Conservation (phyloP, 2,113 vertebrate genomes). For the Sula dactylatra region DNA sequence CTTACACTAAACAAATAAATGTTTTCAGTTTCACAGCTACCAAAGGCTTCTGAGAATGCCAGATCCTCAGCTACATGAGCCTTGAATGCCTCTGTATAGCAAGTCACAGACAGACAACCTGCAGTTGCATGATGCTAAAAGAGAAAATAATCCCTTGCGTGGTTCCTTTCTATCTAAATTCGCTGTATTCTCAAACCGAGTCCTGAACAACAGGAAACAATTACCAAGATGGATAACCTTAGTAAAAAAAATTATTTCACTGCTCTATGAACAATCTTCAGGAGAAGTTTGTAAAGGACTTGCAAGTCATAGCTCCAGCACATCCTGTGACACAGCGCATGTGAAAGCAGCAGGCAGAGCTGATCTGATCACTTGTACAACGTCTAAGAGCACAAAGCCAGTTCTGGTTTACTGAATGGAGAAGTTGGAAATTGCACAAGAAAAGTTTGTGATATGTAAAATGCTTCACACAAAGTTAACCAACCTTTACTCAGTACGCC, state of each 20-base stretch:
- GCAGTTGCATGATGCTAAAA: not conserved
- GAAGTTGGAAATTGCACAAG: not conserved
- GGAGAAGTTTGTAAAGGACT: not conserved
- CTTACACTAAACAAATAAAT: not conserved
- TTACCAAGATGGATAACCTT: not conserved
- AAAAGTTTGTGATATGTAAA: not conserved
- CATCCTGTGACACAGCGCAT: not conserved
- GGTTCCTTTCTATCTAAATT: not conserved
- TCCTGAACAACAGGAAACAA: not conserved
- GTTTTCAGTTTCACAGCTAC: not conserved
- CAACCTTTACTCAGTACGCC: not conserved
- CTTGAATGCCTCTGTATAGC: not conserved
- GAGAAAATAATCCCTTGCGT: not conserved
- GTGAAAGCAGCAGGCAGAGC: not conserved
- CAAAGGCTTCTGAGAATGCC: not conserved
- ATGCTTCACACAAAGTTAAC: not conserved
- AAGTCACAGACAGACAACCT: not conserved
- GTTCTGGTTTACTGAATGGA: not conserved
- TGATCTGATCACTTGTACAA: not conserved
- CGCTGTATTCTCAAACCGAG: not conserved
- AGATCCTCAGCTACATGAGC: not conserved
- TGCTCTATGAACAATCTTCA: not conserved
- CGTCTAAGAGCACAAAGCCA: not conserved
- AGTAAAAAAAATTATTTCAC: not conserved
- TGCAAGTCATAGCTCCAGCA: not conserved